These are phyloP conservation scores for Agriopis marginaria DNA, from an alignment of 2,888 invertebrate species.

Conservation along the genomic window DNA sequence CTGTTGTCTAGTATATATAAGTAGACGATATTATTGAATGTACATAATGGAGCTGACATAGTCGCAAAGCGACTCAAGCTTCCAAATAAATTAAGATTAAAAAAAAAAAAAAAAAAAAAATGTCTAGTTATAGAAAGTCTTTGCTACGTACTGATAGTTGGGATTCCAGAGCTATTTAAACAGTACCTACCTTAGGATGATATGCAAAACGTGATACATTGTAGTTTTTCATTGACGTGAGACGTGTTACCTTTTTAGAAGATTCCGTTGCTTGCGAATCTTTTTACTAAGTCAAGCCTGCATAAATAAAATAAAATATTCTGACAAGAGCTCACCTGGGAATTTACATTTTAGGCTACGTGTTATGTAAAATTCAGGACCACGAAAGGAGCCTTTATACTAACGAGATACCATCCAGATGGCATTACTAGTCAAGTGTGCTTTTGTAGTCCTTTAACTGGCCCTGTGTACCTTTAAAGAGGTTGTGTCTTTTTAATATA, in stretches of 20 bases:
- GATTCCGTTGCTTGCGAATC: neutral
- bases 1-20: too few species aligned
- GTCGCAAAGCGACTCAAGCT: too few species aligned
- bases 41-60: too few species aligned
- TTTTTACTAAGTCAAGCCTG: conserved; percentile 2
- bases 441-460: conserved; percentile 29
- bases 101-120: too few species aligned
- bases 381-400: conserved; percentile 13
- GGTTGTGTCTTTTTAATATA: neutral
- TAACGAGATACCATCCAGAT: conserved; percentile 13
- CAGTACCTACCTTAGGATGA: neutral
- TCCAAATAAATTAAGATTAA: too few species aligned
- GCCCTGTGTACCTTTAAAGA: conserved; percentile 23
- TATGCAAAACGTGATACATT: neutral
- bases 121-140: too few species aligned
- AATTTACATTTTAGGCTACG: conserved; percentile 19
- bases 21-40: too few species aligned
- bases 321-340: conserved; percentile 6
- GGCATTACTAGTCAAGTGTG: conserved; percentile 28
- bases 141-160: neutral
- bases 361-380: conserved; percentile 15
- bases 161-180: neutral
- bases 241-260: neutral
- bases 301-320: conserved; percentile 4
- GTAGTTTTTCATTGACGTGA: neutral